Base-by-base conservation (phyloP, 2,888 invertebrate species). In the Eulithis prunata region DNA sequence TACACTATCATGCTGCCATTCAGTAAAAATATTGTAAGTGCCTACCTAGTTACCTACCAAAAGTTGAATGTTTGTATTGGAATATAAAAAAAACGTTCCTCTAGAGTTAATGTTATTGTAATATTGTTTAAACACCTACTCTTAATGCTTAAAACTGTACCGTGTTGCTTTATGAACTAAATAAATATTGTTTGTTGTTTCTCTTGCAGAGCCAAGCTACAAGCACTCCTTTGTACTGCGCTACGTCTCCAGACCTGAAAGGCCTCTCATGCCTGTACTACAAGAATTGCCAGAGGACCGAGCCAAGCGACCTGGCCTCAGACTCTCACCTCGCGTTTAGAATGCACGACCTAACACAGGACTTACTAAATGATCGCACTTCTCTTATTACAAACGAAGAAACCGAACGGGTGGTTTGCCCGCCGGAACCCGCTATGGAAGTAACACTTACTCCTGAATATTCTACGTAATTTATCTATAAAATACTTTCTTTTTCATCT, bases 181-280 rank as follows among this genome's bases (percentile, higher is more conserved):
- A 8, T 38, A 7, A 38, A 38, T 89, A 32, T 41, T 32, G 2
- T 21, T 21, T 55, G 10, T 41, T 55, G 32, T 32, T 49, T 11
- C 55, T 43, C 58, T 62, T 91, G 28, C 83, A 97, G 97, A 96
- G 96, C 93, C 99, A 99, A 94, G 99, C 97, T 10, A 97, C 99
- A 0, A 96, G 97, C 70, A 98, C 98, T 0, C 95, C 96, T 1
- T 93, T 98, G 13, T 98, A 96, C 88, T 98, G 98, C 87, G 97
- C 98, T 7, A 96, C 96, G 0, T 96, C 97, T 0, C 94, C 95
- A 2, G 98, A 98, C 74, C 90, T 99, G 66, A 94, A 94, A 41
- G 96, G 96, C 0, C 87, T 96, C 0, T 96, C 98, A n/a, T 98
- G 97, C 12, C 86, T 96, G 69, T 99, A 99, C 89, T 97, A 97